Base-by-base conservation (phyloP, 2,113 vertebrate genomes). In the Phylloscopus whistleri region DNA sequence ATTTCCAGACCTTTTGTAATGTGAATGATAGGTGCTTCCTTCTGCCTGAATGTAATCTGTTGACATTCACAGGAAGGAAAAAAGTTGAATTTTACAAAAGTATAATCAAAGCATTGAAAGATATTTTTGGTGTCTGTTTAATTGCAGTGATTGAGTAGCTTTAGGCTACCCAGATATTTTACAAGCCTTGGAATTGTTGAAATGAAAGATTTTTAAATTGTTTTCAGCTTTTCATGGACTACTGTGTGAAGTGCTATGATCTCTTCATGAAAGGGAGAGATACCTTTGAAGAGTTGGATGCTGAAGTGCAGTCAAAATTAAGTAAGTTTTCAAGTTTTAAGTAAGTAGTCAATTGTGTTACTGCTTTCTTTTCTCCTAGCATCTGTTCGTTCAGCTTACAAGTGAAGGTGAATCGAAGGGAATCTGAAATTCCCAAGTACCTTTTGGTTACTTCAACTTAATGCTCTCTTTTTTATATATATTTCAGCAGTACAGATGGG, bases 251-350 rank as follows among this genome's bases (percentile, higher is more conserved):
- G 69, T 98, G 99, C 72, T 99, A 99, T 66, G 96, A 97, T 33
- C 98, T 98, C 74, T 99, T 99, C 95, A 99, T 99, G 98, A 98
- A 98, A 74, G 99, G 99, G 14, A 95, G 97, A 4, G 99, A 99
- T 95, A 98, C 96, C 20, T 99, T 98, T 97, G 99, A 99, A 15
- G 98, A 99, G 14, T 76, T 98, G 68, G 98, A 99, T 88, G 96
- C 97, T 8, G 90, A 98, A 46, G 97, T 99, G 60, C 95, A 98
- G 28, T 92, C 83, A 88, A 98, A 98, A 97, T 89, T 99, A 77
- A 99, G 99, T 99, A 97, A 98, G 98, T 96, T 78, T 77, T 74
- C n/a, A 18, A 63, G 37, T 79, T 76, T 84, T 76, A 60, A 53
- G 58, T 11, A 68, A 64, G 17, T 41, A 33, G 20, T 64, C 28